Evolutionary conservation across 1,140 invertebrate genomes (phyloP), one percentile per base, ranked within the genome.

Genomic region (Macrosteles quadrilineatus): DNA sequence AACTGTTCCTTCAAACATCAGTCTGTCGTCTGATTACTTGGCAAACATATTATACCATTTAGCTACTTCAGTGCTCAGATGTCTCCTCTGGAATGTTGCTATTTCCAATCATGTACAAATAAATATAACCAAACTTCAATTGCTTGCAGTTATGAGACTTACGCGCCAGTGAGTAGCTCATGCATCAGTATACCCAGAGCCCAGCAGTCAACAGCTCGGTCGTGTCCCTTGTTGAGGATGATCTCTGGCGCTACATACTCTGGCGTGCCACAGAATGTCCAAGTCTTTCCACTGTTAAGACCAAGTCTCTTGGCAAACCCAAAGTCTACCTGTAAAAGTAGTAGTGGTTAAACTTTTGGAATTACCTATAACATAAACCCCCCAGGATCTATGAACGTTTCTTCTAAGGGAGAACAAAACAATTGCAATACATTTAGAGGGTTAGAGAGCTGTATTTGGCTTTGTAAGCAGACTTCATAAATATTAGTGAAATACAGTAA

Each of bases 1-100:
- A 96, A 0, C 94, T 95, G 9, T 93, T 88, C 70, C 91, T 90
- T 78, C 97, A 94, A 77, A 97, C 95, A 17, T 95, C 95, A 79
- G 91, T 87, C 79, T 93, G 96, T n/a, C 96, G 81, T 55, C 98
- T 96, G 57, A 98, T 92, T 85, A 98, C 96, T 0, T 96, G 96
- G 1, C 95, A 93, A 12, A 93, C 90, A 74, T 95, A 95, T 78
- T 94, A 92, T 0, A 93, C 94, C 1, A 94, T 99, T 1, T 97
- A 97, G 75, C 97, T n/a, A n/a, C n/a, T n/a, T 97, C 83, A 99
- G 99, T 1, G 97, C 99, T 89, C 94, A 98, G 0, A 97, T 98
- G 81, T 97, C 97, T 47, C 87, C 84, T 70, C 90, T 85, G 1
- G n/a, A n/a, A n/a, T n/a, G n/a, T n/a, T n/a, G n/a, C n/a, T n/a